A percentile compares a stretch with the other conserved stretches of the same genome.
Evolutionary conservation across 2,113 vertebrate species (phyloP).

Genomic region (Crypturellus undulatus): DNA sequence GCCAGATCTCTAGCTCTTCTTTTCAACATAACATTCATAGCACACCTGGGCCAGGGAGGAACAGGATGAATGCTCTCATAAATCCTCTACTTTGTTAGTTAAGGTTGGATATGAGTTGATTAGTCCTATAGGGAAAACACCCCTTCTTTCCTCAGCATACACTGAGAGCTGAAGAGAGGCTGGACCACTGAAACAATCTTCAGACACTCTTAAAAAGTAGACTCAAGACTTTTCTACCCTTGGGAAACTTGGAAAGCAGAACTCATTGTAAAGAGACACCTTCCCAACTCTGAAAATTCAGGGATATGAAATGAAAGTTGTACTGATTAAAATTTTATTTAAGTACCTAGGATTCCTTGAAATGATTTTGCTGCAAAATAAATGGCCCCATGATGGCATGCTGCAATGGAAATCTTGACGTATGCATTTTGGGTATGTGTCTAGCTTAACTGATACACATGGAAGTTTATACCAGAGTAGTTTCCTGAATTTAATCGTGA

Average conservation of each 20-base stretch:
- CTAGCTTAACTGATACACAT: neutral
- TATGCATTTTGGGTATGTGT: rapidly evolving
- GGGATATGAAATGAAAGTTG: neutral
- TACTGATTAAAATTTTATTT: neutral
- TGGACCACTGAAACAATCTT: neutral
- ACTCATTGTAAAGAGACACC: neutral
- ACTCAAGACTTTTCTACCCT: neutral
- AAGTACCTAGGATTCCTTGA: neutral
- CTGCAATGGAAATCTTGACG: neutral
- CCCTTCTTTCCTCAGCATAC: neutral
- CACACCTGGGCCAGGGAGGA: neutral
- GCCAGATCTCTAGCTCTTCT: neutral
- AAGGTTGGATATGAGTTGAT: neutral
- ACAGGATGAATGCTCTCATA: neutral
- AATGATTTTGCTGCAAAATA: neutral
- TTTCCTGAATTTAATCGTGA: neutral
- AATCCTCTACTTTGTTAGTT: neutral
- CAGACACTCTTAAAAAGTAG: neutral
- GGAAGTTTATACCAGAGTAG: neutral
- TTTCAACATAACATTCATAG: neutral
- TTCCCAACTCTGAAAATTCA: neutral
- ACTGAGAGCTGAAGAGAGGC: neutral
- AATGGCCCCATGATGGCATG: neutral
- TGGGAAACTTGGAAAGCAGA: neutral
- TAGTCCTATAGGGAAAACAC: neutral